These are phyloP conservation scores for Lasioglossum baleicum DNA, from an alignment of 1,140 invertebrate species.

Conservation along the genomic window DNA sequence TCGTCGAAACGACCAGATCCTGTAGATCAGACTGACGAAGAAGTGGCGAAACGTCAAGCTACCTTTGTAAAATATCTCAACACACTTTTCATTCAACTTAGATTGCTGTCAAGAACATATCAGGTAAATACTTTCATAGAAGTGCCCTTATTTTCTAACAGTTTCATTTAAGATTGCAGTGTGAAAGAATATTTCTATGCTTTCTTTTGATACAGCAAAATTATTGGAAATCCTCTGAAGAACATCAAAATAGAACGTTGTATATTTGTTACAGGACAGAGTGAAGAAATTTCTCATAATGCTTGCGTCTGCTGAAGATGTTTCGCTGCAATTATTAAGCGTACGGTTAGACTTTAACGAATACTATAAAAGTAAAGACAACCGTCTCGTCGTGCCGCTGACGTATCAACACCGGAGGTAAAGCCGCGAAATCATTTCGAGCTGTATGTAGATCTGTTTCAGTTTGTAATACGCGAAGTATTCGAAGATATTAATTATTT, in stretches of 20 bases:
- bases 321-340: constrained; percentile 92
- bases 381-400: constrained; percentile 86
- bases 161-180: no score
- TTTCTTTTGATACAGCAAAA: no score
- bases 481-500: no score
- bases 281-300: constrained; percentile 90
- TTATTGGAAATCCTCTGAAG: no score
- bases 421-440: constrained; percentile 78
- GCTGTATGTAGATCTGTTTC: constrained; percentile 68
- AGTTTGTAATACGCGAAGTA: neutral
- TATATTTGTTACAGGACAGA: constrained; percentile 82
- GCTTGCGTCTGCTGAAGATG: constrained; percentile 87
- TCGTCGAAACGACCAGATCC: constrained; percentile 76
- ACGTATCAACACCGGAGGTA: constrained; percentile 86
- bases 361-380: constrained; percentile 90
- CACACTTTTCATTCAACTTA: constrained; percentile 83
- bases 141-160: no score
- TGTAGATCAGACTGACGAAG: constrained; percentile 74
- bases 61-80: constrained; percentile 84
- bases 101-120: constrained; percentile 84
- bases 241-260: constrained; percentile 3
- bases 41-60: constrained; percentile 82
- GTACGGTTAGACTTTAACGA: constrained; percentile 95
- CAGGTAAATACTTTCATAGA: constrained; percentile 75
- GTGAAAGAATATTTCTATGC: no score